Conservation (phyloP, 2,113 vertebrate genomes). For the Carollia perspicillata region DNA sequence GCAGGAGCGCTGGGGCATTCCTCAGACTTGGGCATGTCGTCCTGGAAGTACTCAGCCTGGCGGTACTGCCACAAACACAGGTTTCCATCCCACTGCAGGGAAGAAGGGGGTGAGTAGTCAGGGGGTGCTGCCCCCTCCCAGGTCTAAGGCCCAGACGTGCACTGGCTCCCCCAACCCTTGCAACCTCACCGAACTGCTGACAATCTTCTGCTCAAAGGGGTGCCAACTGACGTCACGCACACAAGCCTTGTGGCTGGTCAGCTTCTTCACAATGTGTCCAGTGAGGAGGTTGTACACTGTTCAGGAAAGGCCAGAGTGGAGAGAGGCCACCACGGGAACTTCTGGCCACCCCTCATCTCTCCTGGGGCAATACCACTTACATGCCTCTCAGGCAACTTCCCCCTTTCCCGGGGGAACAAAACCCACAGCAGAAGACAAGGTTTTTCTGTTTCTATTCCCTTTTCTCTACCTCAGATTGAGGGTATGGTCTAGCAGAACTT, state of each 20-base stretch:
- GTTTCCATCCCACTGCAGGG: slow-evolving; percentile 89
- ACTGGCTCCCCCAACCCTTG: not conserved
- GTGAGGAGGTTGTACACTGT: slow-evolving; percentile 92
- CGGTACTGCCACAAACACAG: slow-evolving; percentile 91
- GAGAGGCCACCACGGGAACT: not conserved
- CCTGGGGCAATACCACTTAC: not conserved
- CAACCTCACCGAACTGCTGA: slow-evolving; percentile 92
- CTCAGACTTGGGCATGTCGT: slow-evolving; percentile 71
- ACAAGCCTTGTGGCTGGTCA: slow-evolving; percentile 90
- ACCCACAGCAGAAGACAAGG: not conserved
- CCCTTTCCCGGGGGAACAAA: not conserved
- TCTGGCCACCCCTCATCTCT: not conserved
- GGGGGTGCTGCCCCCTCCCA: not conserved
- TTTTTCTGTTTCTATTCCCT: not conserved
- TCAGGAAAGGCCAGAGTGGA: slow-evolving; percentile 30
- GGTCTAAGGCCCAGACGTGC: not conserved
- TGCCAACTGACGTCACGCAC: slow-evolving; percentile 95
- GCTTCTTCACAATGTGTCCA: slow-evolving; percentile 86
- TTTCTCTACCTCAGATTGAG: not conserved
- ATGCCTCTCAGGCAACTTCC: not conserved
- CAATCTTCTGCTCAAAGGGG: slow-evolving; percentile 89
- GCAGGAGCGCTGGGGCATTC: not conserved
- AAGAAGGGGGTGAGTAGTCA: slow-evolving; percentile 22
- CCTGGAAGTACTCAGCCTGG: slow-evolving; percentile 85
- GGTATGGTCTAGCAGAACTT: not conserved